Evolutionary conservation across 2,888 invertebrate genomes (phyloP), one percentile per base, ranked within the genome.

Genomic region (Melanotus villosus): DNA sequence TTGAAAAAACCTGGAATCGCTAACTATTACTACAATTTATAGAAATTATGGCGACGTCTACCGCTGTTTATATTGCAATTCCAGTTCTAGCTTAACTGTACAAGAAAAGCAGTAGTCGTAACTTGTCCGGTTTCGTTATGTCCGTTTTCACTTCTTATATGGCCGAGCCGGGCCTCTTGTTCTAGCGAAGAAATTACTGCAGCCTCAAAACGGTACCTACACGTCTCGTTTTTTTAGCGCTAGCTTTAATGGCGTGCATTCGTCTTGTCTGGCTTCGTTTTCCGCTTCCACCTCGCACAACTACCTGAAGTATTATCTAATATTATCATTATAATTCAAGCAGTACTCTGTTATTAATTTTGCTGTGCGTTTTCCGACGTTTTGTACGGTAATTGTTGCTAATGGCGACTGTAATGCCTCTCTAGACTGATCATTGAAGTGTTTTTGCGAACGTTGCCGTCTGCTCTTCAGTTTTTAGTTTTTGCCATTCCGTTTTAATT

Each of bases 81-180:
- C 73, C 71, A 74, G 74, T 75, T 71, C 70, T 70, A 70, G 70
- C 71, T 70, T 79, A 79, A 77, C 80, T 78, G 80, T 79, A 78
- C 75, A 75, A 70, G 60, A 76, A 74, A 41, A 72, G 75, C 70
- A 68, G 71, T 67, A 73, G 75, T 77, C 80, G 79, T 80, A 80
- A 80, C 72, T 80, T 78, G 80, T 80, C 79, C 77, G 73, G 76
- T 80, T 81, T 80, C 80, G 78, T 81, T 80, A 80, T 76, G 80
- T 80, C 80, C 77, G 80, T 82, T 81, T 81, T 80, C 80, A 79
- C 80, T 80, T 80, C 81, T 76, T 82, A 81, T 81, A 82, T 79
- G 80, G 81, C 75, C 78, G 64, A 43, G 64, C 59, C 64, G 65
- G 74, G 74, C 77, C 77, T 65, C 72, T 67, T 74, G 62, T 71